Evolutionary conservation across 1,140 invertebrate genomes (phyloP).

Genomic region (Saccostrea glomerata): DNA sequence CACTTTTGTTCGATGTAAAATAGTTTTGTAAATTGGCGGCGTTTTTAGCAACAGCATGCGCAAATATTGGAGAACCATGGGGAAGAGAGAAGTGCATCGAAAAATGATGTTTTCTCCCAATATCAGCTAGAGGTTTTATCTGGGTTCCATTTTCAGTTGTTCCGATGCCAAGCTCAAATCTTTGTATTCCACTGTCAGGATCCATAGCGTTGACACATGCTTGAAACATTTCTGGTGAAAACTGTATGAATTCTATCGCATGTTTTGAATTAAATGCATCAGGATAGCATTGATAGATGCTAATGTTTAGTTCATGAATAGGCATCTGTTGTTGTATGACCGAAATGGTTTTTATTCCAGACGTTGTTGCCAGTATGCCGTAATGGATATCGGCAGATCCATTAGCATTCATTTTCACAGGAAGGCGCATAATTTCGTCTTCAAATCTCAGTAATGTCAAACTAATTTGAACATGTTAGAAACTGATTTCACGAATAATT

Average conservation of each 20-base stretch:
- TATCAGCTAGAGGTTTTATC: background rate
- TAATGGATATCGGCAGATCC: background rate
- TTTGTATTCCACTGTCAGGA: background rate
- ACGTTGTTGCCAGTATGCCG: background rate
- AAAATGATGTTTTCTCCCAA: background rate
- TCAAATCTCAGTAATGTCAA: too few relatives aligned
- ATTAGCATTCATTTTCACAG: background rate
- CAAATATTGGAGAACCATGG: constrained; percentile 9
- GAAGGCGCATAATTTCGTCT: background rate
- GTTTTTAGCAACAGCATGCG: background rate
- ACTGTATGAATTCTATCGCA: background rate
- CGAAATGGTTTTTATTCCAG: background rate
- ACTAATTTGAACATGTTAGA: too few relatives aligned
- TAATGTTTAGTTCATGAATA: background rate
- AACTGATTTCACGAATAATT: too few relatives aligned
- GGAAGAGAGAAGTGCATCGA: background rate
- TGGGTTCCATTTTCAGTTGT: constrained; percentile 10
- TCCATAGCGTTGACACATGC: background rate
- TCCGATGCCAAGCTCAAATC: background rate
- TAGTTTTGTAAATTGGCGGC: background rate
- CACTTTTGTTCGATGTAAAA: background rate
- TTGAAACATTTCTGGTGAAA: background rate
- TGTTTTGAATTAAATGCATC: background rate
- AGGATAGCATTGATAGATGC: background rate
- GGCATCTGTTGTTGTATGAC: background rate